A percentile compares a stretch with the other conserved stretches of the same genome.
Conservation (phyloP, 1,140 invertebrate genomes). For the Cydia amplana region DNA sequence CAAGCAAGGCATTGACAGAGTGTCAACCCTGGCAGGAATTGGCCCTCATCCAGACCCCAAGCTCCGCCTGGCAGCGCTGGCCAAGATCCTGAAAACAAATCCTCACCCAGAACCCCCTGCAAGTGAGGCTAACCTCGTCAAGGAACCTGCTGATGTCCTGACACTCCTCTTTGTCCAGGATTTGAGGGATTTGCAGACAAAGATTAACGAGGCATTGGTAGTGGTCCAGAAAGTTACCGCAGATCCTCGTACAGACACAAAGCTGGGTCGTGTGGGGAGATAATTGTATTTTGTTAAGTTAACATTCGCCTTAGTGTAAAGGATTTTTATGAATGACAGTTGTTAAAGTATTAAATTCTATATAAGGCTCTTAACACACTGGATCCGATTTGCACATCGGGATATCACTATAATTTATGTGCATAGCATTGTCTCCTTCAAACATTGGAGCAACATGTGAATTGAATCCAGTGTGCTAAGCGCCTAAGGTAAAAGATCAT, state of each 20-base stretch:
- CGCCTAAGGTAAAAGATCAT: too few species aligned
- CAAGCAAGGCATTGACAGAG: slow-evolving; percentile 86
- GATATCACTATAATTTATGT: too few species aligned
- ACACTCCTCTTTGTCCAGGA: slow-evolving; percentile 95
- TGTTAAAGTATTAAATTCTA: too few species aligned
- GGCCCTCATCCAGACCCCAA: slow-evolving; percentile 73
- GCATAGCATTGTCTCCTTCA: too few species aligned
- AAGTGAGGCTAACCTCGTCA: slow-evolving; percentile 82
- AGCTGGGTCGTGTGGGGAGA: slow-evolving; percentile 94
- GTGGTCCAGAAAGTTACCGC: slow-evolving; percentile 95
- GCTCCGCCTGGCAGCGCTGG: slow-evolving; percentile 81
- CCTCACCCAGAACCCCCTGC: slow-evolving; percentile 89
- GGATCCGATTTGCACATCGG: too few species aligned
- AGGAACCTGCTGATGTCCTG: slow-evolving; percentile 86
- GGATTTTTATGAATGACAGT: too few species aligned
- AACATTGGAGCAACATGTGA: too few species aligned
- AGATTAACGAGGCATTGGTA: slow-evolving; percentile 96
- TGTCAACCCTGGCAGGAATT: slow-evolving; percentile 65
- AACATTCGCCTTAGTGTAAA: too few species aligned
- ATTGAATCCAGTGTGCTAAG: too few species aligned
- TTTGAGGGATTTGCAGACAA: slow-evolving; percentile 93
- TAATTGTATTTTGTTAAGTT: slow-evolving; percentile 45
- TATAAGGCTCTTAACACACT: too few species aligned
- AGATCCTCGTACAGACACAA: slow-evolving; percentile 98
- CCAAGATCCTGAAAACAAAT: slow-evolving; percentile 88